Conservation (phyloP, 2,797 vertebrate genomes). For the Crenuchus spilurus region DNA sequence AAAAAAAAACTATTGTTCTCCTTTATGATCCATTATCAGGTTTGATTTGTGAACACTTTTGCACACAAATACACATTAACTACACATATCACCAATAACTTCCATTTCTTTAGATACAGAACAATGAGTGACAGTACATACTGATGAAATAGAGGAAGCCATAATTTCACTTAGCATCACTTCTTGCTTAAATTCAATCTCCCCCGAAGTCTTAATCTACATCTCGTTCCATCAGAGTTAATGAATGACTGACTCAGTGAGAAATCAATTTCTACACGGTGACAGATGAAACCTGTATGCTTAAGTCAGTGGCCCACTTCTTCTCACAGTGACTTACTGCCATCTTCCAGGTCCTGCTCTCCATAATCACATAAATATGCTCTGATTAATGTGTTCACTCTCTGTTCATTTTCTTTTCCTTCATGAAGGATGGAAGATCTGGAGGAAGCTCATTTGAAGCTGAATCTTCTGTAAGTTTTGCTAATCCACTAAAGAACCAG, state of each 20-base stretch:
- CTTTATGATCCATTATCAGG: background rate
- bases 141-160: background rate
- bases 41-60: background rate
- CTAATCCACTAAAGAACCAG: background rate
- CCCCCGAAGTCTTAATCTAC: constrained; percentile 20
- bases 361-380: constrained; percentile 47
- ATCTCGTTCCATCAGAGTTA: constrained; percentile 28
- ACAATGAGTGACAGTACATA: background rate
- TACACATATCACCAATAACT: background rate
- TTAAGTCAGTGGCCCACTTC: constrained; percentile 18
- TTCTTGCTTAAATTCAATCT: constrained; percentile 26
- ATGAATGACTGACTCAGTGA: constrained; percentile 43
- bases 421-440: constrained; percentile 17
- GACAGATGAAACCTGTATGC: constrained; percentile 37
- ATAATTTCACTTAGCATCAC: background rate
- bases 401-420: constrained; percentile 34
- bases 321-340: constrained; percentile 33
- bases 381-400: constrained; percentile 38
- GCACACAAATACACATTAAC: no score
- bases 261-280: constrained; percentile 39
- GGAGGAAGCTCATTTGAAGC: constrained; percentile 19
- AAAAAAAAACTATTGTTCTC: background rate
- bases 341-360: constrained; percentile 26
- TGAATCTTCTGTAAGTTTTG: constrained; percentile 23
- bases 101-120: background rate